Base-by-base conservation (phyloP, 64 coral and sea anemone genomes). In the Acropora tenuis region DNA sequence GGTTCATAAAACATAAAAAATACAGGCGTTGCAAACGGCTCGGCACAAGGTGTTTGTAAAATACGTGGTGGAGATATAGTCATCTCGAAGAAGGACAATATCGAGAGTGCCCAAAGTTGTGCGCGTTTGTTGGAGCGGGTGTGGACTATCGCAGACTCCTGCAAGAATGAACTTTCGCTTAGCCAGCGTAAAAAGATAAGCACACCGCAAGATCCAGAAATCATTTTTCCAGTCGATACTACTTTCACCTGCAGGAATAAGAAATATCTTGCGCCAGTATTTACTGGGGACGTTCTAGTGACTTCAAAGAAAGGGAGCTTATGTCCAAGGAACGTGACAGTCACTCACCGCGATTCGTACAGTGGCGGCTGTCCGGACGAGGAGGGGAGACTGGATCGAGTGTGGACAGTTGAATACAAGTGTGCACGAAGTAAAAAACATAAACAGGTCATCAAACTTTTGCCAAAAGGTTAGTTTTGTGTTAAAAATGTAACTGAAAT, bases 131-230 rank as follows among this genome's bases (percentile, higher is more conserved):
- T 86, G 19, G 53, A 68, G 16, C 80, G 90, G 0, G 49, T 66
- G 3, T 92, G 90, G 90, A 92, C 30, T 20, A 3, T 92, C 2
- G 30, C 4, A 47, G 90, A 92, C 8, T 43, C 53, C 4, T 92
- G 90, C 66, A 4, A 8, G 48, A 91, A 91, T 60, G 30, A 41
- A 16, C 59, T 75, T 3, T 6, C 3, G 73, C 1, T 6, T 59
- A 83, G 11, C 50, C 89, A 91, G 48, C 44, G 55, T 8, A 83
- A 83, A 9, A 53, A 44, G 11, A 58, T 91, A 20, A 76, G 3
- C 18, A 75, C 50, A n/a, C 79, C 69, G 16, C 7, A 43, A 15
- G 52, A 91, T 17, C 78, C 89, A 9, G 53, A 12, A 4, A 19
- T 91, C 8, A 43, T 43, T 13, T 83, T 91, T 83, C 89, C 89